Base-by-base conservation (phyloP, 2,113 vertebrate genomes). In the Trogon surrucura region DNA sequence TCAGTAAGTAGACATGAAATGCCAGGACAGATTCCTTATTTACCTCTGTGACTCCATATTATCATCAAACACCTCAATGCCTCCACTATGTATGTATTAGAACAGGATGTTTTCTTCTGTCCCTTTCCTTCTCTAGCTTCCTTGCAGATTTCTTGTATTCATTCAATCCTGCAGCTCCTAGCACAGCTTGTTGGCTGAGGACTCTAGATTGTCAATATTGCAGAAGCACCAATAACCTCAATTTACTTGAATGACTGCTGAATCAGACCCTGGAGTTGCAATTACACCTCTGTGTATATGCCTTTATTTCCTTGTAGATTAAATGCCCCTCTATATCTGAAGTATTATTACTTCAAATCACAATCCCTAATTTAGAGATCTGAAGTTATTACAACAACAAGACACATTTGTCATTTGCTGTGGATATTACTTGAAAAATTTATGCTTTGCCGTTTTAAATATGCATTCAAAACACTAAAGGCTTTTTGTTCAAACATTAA, bases 341-440 rank as follows among this genome's bases (percentile, higher is more conserved):
- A 96, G 69, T 87, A 84, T 57, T 83, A 87, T 75, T 89, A 41
- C 60, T 87, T 92, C 80, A 92, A 94, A 65, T 25, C 45, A 53
- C 57, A 72, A 34, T 87, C 61, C 41, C 86, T 96, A 92, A 94
- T 91, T 96, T 91, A 95, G 57, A 92, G 30, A 84, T 72, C 95
- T 92, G 65, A 79, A 92, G 65, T 92, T 95, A 92, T 93, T 95
- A 54, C 73, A 86, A 50, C 77, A 92, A 79, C 11, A 80, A 81
- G 72, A 60, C 38, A 34, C 7, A 51, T 97, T 96, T 87, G 72
- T 96, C 69, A 85, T 91, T n/a, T 6, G 1, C 78, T 85, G 73
- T 75, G 85, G 57, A n/a, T 92, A 96, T 89, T 95, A 21, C 57
- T 91, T 97, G 16, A 84, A 96, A 93, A 94, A 96, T 79, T 81